phyloP scores from a whole-genome alignment of 1,140 invertebrate genomes.

The Euura lappo region DNA sequence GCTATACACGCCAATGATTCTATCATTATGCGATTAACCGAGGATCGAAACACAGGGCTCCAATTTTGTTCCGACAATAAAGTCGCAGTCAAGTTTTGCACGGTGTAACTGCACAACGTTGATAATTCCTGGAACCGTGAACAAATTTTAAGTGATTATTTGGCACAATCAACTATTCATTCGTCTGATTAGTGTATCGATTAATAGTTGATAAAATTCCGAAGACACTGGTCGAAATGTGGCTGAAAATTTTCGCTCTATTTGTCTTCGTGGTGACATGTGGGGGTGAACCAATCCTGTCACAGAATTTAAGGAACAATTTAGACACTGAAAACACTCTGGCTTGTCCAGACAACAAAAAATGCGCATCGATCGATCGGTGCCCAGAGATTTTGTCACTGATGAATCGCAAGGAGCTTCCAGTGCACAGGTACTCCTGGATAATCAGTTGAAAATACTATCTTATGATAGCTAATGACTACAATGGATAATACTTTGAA shows the following conservation, averaged over 20 bases:
- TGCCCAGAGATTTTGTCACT: conserved; percentile 34
- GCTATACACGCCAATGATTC: background rate
- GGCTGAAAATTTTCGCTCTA: background rate
- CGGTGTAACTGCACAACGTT: background rate
- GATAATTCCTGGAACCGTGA: too few relatives aligned
- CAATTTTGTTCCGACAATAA: background rate
- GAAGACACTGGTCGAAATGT: background rate
- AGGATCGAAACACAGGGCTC: background rate
- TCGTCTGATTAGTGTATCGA: background rate
- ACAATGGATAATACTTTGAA: too few relatives aligned
- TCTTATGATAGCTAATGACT: background rate
- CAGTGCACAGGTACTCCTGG: conserved; percentile 40
- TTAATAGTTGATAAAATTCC: background rate
- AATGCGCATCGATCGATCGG: conserved; percentile 33
- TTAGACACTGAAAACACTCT: conserved; percentile 22
- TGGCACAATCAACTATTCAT: background rate
- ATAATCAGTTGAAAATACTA: background rate
- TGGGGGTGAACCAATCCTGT: background rate
- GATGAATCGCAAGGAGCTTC: conserved; percentile 35
- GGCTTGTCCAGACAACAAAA: conserved; percentile 34
- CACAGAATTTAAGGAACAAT: conserved; percentile 8
- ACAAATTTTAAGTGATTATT: too few relatives aligned
- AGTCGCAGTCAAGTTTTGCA: too few relatives aligned
- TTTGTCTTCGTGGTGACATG: background rate
- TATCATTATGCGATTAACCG: background rate